phyloP scores from a whole-genome alignment of 2,888 invertebrate species.

The Drosophila meridionalis region DNA sequence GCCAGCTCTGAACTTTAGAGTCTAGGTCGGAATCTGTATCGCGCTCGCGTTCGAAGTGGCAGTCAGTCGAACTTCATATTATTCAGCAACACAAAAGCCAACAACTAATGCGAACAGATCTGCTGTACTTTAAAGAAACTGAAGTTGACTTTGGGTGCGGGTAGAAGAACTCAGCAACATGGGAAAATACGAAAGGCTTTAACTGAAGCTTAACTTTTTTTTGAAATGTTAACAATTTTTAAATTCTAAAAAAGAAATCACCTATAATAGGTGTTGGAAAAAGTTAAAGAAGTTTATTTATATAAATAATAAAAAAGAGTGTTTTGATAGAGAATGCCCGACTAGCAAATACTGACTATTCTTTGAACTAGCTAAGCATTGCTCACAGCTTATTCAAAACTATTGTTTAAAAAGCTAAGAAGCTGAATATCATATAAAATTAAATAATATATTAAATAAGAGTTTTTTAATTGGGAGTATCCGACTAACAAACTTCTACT shows the following conservation, averaged over 20 bases:
- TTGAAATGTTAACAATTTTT: too few species aligned
- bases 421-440: not conserved
- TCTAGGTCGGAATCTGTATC: conserved; percentile 18
- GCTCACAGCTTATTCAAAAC: not conserved
- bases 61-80: conserved; percentile 1
- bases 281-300: not conserved
- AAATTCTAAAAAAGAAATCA: too few species aligned
- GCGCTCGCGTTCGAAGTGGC: not conserved
- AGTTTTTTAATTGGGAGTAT: not conserved
- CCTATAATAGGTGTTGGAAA: too few species aligned
- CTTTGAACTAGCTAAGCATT: not conserved
- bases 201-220: too few species aligned
- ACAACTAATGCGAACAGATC: too few species aligned
- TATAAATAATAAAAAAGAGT: not conserved
- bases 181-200: not conserved
- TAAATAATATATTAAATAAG: not conserved
- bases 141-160: not conserved
- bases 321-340: not conserved
- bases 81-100: not conserved
- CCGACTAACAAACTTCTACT: not conserved
- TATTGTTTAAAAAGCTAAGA: not conserved
- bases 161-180: not conserved
- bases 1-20: conserved; percentile 39
- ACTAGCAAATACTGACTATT: not conserved
- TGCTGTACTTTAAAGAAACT: not conserved